These are phyloP conservation scores for Loriculus beryllinus DNA, from an alignment of 2,797 vertebrate genomes.

Conservation along the genomic window DNA sequence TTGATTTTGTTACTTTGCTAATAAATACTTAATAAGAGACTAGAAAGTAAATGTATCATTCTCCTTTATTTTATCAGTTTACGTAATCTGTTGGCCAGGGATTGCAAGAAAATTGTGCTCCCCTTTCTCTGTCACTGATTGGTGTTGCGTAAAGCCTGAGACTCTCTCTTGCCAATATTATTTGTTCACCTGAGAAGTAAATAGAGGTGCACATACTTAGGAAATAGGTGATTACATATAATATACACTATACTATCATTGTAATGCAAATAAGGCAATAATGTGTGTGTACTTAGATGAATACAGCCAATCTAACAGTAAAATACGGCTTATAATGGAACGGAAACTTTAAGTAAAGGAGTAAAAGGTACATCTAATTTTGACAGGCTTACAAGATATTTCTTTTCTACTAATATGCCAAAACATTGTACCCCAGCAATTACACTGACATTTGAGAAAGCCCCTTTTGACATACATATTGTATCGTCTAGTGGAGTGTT, in stretches of 20 bases:
- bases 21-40: neutral
- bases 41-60: neutral
- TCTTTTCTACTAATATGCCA: neutral
- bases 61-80: neutral
- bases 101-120: neutral
- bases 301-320: constrained; percentile 35
- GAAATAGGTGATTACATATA: neutral
- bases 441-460: constrained; percentile 49
- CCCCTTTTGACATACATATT: constrained; percentile 37
- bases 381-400: constrained; percentile 47
- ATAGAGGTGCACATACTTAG: neutral
- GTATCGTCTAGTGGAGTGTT: constrained; percentile 66
- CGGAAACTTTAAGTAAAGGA: constrained; percentile 27
- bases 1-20: neutral
- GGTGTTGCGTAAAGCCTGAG: neutral
- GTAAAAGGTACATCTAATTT: constrained; percentile 44
- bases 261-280: constrained; percentile 42
- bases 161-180: neutral
- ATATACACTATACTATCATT: neutral
- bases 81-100: neutral
- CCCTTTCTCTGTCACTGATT: neutral
- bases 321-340: constrained; percentile 24
- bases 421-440: constrained; percentile 44
- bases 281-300: neutral
- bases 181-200: neutral